phyloP scores from a whole-genome alignment of 2,113 vertebrate species.

The Brachypteracias leptosomus region DNA sequence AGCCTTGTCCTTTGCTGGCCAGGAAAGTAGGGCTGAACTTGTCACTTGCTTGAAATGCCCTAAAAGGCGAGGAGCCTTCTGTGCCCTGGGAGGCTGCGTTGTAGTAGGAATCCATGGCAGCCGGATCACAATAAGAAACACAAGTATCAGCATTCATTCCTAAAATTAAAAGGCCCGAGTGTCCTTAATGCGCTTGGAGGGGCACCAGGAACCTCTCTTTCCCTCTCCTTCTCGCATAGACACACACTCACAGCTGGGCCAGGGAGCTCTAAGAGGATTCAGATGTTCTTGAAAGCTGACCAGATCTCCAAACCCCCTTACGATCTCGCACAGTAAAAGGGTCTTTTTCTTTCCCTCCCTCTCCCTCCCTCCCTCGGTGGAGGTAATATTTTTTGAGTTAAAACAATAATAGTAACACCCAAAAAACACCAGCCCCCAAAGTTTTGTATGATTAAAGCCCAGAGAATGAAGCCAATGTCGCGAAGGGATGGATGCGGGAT shows the following conservation, averaged over 20 bases:
- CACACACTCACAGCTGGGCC: slow-evolving; percentile 80
- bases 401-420: background rate
- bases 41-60: slow-evolving; percentile 90
- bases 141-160: slow-evolving; percentile 96
- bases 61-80: slow-evolving; percentile 91
- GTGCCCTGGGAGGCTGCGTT: slow-evolving; percentile 86
- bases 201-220: slow-evolving; percentile 64
- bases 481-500: slow-evolving; percentile 69
- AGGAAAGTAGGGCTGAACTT: slow-evolving; percentile 94
- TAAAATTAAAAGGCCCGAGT: slow-evolving; percentile 80
- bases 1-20: slow-evolving; percentile 92
- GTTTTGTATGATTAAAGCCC: slow-evolving; percentile 56
- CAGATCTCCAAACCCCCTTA: slow-evolving; percentile 83
- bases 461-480: slow-evolving; percentile 66
- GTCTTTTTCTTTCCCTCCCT: slow-evolving; percentile 58
- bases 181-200: slow-evolving; percentile 72
- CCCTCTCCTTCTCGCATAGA: slow-evolving; percentile 53
- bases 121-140: slow-evolving; percentile 93
- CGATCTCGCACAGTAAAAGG: slow-evolving; percentile 77
- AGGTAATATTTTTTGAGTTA: slow-evolving; percentile 68
- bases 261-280: slow-evolving; percentile 83
- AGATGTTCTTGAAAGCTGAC: slow-evolving; percentile 90
- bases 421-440: slow-evolving; percentile 30
- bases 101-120: slow-evolving; percentile 99
- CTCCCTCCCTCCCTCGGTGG: background rate